Base-by-base conservation (phyloP, 37 sponge, comb jelly and placozoan species). In the Geodia barretti region DNA sequence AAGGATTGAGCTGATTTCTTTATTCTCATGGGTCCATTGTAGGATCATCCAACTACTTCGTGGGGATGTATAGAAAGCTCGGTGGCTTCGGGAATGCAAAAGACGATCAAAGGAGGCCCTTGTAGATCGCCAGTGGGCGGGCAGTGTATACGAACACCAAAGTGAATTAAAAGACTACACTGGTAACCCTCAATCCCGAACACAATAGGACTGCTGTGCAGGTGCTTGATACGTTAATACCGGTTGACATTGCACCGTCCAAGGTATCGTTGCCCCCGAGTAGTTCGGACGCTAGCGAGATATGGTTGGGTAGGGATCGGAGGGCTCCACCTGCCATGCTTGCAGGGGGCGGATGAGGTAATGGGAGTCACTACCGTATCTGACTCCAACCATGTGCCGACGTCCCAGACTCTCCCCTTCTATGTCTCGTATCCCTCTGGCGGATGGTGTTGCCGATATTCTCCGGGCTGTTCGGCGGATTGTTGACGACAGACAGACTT, bases 321-420 rank as follows among this genome's bases (percentile, higher is more conserved):
- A 74, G 58, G 5, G 41, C 59, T 19, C 2, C 3, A 74, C 59
- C 31, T 25, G 21, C 24, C 4, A 3, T 62, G 32, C 24, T 23
- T 38, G 39, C n/a, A 61, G 41, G 0, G 41, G 28, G n/a, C 61
- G 34, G 1, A 68, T n/a, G 9, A 25, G 23, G 29, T 42, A 54
- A 33, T 60, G 30, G 41, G 3, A 19, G 2, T 11, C 4, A 61
- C 25, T 68, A 90, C 91, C 91, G 54, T 70, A 40, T 39, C 47
- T 81, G 14, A 66, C 82, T 38, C 84, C 92, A 20, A 87, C 82
- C 34, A 74, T 76, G 73, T 92, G 92, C 30, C 92, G 30, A n/a
- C 92, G 87, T 0, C 92, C 92, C 92, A 88, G 87, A 21, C 87
- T 87, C 76, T 87, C 85, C 14, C 61, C 79, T 3, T 33, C 37